phyloP scores from a whole-genome alignment of 2,113 vertebrate species.

The Lophura nycthemera region DNA sequence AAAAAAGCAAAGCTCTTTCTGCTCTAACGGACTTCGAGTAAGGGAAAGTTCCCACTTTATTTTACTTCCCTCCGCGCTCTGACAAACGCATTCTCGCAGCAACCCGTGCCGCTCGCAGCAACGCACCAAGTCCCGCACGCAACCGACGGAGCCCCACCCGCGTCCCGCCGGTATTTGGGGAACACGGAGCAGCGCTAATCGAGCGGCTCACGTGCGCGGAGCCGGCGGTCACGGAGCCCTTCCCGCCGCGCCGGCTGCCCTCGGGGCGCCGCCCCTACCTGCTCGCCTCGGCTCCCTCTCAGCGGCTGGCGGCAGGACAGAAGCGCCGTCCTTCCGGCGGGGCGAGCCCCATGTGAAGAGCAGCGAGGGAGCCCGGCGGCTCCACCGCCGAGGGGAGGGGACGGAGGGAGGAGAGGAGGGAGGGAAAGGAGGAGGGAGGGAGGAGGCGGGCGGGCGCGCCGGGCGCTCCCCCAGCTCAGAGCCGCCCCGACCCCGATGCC shows the following conservation, averaged over 20 bases:
- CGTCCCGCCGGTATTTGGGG: background rate
- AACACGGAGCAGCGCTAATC: background rate
- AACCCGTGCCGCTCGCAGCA: background rate
- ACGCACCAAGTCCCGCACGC: background rate
- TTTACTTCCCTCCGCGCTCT: background rate
- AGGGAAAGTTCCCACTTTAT: background rate
- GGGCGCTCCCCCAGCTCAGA: slow-evolving; percentile 45
- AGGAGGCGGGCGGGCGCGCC: background rate
- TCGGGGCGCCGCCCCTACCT: background rate
- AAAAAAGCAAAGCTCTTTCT: background rate
- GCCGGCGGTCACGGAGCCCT: too few species aligned
- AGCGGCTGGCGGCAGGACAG: background rate
- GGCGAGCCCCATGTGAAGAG: slow-evolving; percentile 64
- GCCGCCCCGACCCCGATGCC: slow-evolving; percentile 43
- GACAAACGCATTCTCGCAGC: background rate
- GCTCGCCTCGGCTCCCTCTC: background rate
- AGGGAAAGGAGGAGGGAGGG: too few species aligned
- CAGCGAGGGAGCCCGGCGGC: background rate
- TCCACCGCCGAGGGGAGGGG: slow-evolving; percentile 8
- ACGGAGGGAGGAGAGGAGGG: background rate
- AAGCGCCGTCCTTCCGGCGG: slow-evolving; percentile 35
- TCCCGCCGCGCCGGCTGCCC: too few species aligned
- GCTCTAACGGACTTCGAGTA: background rate
- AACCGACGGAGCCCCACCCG: background rate
- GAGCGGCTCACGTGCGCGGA: background rate